Evolutionary conservation across 2,888 invertebrate genomes (phyloP).

Genomic region (Prionchulus punctatus): DNA sequence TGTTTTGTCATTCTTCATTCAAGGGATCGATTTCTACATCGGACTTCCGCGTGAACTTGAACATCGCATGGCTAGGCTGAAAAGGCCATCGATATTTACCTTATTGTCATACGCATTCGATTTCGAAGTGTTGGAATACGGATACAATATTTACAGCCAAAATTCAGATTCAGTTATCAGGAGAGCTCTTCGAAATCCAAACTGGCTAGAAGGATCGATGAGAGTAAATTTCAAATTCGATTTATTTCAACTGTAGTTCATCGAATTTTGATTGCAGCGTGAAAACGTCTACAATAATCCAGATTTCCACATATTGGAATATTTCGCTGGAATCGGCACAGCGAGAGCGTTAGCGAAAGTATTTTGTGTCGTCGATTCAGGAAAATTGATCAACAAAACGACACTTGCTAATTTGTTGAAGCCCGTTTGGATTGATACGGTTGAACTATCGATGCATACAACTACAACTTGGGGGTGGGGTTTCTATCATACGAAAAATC

Average conservation of each 20-base stretch:
- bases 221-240: too few relatives aligned
- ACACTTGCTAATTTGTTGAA: neutral
- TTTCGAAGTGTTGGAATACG: too few relatives aligned
- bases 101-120: too few relatives aligned
- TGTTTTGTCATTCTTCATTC: too few relatives aligned
- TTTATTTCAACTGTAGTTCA: too few relatives aligned
- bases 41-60: conserved; percentile 26
- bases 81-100: conserved; percentile 16
- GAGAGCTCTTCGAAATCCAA: neutral
- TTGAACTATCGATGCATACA: too few relatives aligned
- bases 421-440: too few relatives aligned
- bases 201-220: neutral
- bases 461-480: too few relatives aligned
- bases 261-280: too few relatives aligned
- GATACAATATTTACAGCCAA: too few relatives aligned
- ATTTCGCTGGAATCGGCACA: neutral
- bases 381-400: neutral
- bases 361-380: neutral
- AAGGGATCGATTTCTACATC: conserved; percentile 31
- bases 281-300: conserved; percentile 1
- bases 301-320: neutral
- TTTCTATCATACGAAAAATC: too few relatives aligned
- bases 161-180: neutral
- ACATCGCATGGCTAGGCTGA: conserved; percentile 26
- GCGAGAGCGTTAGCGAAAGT: neutral